These are phyloP conservation scores for Achlya flavicornis DNA, from an alignment of 2,888 invertebrate genomes.

Conservation along the genomic window DNA sequence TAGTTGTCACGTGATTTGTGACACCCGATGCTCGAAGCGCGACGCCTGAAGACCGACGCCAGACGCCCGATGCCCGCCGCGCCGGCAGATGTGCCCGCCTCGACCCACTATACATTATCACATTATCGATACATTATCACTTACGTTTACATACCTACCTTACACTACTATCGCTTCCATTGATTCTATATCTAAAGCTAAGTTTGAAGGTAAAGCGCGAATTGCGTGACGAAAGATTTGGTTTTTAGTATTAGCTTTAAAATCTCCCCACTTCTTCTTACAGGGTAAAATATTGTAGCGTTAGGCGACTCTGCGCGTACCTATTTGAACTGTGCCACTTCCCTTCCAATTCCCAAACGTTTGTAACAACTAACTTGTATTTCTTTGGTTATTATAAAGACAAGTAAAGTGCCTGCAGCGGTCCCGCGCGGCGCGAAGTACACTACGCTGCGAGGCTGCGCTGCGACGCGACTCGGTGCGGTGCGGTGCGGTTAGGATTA, in stretches of 20 bases:
- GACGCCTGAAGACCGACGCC: background rate
- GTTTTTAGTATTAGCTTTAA: no score
- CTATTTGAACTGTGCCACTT: background rate
- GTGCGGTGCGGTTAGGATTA: background rate
- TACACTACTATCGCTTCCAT: background rate
- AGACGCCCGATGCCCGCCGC: background rate
- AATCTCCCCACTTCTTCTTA: no score
- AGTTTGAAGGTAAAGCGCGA: no score
- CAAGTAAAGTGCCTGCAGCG: background rate
- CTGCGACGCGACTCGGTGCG: background rate
- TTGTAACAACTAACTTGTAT: background rate
- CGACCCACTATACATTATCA: background rate
- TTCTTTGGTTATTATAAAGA: background rate
- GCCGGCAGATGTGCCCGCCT: background rate
- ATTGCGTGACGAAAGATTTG: background rate
- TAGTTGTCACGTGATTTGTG: background rate
- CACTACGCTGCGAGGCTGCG: background rate
- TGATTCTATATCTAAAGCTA: background rate
- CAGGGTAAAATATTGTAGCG: no score
- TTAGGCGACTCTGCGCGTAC: background rate
- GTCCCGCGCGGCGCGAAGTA: background rate
- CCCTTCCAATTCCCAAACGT: background rate
- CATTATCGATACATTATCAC: conserved; percentile 1
- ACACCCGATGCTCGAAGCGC: background rate
- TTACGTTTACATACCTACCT: background rate